Conservation (phyloP, 1,140 invertebrate species). For the Neocloeon triangulifer region DNA sequence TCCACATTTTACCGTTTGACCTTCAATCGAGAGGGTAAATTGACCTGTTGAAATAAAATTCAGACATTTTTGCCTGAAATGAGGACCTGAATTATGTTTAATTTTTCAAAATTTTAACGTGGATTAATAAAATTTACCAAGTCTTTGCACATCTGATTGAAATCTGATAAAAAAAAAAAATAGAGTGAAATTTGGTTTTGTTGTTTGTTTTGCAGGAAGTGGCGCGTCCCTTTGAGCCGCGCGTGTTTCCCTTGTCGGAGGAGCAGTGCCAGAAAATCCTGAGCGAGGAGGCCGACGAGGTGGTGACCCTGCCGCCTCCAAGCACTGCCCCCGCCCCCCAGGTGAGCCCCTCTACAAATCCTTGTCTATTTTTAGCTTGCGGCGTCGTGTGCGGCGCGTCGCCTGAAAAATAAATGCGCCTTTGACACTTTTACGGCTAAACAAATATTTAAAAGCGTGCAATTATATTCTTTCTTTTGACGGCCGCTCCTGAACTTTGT, state of each 20-base stretch:
- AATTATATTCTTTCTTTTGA: too few relatives aligned
- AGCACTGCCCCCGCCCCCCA: conserved; percentile 12
- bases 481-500: too few relatives aligned
- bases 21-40: too few relatives aligned
- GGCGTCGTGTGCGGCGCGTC: neutral
- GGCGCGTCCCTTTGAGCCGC: conserved; percentile 42
- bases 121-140: too few relatives aligned
- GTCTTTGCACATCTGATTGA: neutral
- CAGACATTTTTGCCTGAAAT: too few relatives aligned
- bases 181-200: conserved; percentile 7
- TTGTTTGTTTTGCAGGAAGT: conserved; percentile 12
- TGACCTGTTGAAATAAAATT: too few relatives aligned
- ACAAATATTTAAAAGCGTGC: too few relatives aligned
- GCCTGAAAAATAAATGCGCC: too few relatives aligned
- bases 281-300: conserved; percentile 37
- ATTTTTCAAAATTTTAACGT: too few relatives aligned
- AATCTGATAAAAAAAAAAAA: conserved; percentile 3
- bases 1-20: too few relatives aligned
- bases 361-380: neutral
- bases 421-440: too few relatives aligned
- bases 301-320: conserved; percentile 21
- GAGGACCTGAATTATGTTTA: too few relatives aligned
- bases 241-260: conserved; percentile 50
- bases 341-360: conserved; percentile 10
- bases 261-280: conserved; percentile 44